A percentile compares a stretch with the other conserved stretches of the same genome.
These are phyloP conservation scores for Hippoglossus hippoglossus DNA, from an alignment of 2,797 vertebrate genomes.

Conservation along the genomic window DNA sequence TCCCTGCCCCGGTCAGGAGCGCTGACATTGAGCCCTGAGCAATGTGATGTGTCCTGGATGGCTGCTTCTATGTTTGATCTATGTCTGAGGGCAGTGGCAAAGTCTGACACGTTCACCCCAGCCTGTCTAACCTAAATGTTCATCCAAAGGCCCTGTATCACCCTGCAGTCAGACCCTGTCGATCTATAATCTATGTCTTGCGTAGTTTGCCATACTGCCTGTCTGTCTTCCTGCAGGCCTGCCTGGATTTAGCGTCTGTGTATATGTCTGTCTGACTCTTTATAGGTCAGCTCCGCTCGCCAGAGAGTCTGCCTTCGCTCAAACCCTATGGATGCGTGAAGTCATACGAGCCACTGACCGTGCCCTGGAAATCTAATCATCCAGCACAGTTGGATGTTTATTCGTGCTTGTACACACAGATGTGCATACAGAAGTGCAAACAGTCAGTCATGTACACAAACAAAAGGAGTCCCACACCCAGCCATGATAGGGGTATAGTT, in stretches of 20 bases:
- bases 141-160: conserved; percentile 51
- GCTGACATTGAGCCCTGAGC: conserved; percentile 60
- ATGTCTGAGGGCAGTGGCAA: conserved; percentile 54
- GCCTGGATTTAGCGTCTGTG: conserved; percentile 23
- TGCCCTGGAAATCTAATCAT: conserved; percentile 79
- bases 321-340: conserved; percentile 46
- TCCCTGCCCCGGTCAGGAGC: conserved; percentile 41
- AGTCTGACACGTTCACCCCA: conserved; percentile 54
- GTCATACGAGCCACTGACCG: conserved; percentile 61
- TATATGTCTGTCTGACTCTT: neutral
- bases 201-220: neutral
- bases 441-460: conserved; percentile 63
- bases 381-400: conserved; percentile 74
- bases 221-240: neutral
- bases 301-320: conserved; percentile 17
- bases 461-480: conserved; percentile 46
- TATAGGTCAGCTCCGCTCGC: conserved; percentile 16
- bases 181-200: neutral
- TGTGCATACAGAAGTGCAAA: conserved; percentile 77
- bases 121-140: conserved; percentile 79
- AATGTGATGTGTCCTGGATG: conserved; percentile 57
- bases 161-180: conserved; percentile 62
- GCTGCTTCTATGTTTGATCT: conserved; percentile 63
- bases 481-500: conserved; percentile 21
- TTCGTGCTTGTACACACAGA: conserved; percentile 76